Evolutionary conservation across 2,113 vertebrate genomes (phyloP).

Genomic region (Boulengeromyrus knoepffleri): DNA sequence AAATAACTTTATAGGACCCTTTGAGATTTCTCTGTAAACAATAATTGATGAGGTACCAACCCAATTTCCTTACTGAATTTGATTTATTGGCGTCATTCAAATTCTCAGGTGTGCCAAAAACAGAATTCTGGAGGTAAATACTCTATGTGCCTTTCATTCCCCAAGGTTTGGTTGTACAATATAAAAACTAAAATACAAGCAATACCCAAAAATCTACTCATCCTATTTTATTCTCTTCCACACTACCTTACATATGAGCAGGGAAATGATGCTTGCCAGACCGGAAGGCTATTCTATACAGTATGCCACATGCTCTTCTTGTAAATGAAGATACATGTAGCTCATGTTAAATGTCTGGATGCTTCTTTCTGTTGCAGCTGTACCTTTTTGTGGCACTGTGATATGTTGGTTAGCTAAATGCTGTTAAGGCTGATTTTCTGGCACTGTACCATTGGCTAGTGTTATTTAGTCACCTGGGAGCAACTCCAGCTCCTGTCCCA

Average conservation of each 20-base stretch:
- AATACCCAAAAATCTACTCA: neutral
- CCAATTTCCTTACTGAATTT: neutral
- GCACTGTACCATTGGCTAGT: neutral
- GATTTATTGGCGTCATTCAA: neutral
- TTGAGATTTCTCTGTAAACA: neutral
- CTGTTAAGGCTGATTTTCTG: slow-evolving; percentile 28
- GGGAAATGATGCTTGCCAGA: neutral
- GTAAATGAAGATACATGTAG: slow-evolving; percentile 27
- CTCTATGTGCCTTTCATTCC: neutral
- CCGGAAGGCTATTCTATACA: neutral
- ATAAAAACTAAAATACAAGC: neutral
- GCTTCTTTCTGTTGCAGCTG: slow-evolving; percentile 25
- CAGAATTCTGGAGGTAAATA: neutral
- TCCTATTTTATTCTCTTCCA: neutral
- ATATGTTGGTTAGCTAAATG: slow-evolving; percentile 27
- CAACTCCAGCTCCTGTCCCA: slow-evolving; percentile 6
- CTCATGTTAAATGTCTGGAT: slow-evolving; percentile 27
- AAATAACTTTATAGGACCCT: slow-evolving; percentile 47
- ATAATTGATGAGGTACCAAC: neutral
- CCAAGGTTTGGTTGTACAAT: neutral
- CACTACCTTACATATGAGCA: neutral
- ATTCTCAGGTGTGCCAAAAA: neutral
- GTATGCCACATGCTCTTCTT: neutral
- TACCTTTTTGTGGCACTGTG: slow-evolving; percentile 38
- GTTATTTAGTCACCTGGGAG: slow-evolving; percentile 16